Percentiles rank a stretch among this genome's conserved stretches.
Conservation (phyloP, 1,140 invertebrate species). For the Frieseomelitta varia region DNA sequence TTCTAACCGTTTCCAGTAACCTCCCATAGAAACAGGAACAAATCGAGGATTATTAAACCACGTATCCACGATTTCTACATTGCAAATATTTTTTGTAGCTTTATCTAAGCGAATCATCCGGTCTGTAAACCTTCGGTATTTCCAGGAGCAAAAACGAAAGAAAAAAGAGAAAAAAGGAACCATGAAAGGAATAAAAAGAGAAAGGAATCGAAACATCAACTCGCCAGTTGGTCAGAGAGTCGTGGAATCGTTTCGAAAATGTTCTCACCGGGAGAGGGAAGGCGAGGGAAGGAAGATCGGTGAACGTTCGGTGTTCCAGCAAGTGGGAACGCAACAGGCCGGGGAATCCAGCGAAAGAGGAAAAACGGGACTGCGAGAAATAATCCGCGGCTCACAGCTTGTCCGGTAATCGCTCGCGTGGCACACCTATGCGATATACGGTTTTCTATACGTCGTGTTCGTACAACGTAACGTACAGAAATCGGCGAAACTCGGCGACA, state of each 20-base stretch:
- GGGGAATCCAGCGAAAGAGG: not conserved
- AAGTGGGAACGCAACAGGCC: conserved; percentile 5
- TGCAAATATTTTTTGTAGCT: not conserved
- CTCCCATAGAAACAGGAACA: not conserved
- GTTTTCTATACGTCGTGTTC: not conserved
- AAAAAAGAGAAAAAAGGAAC: not conserved
- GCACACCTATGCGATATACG: conserved; percentile 50
- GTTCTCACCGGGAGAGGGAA: not conserved
- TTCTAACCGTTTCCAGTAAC: not conserved
- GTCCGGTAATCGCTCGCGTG: conserved; percentile 49
- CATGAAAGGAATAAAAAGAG: not conserved
- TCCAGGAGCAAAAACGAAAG: no score
- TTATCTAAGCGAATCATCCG: not conserved
- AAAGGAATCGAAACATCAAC: not conserved
- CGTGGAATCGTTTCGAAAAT: not conserved
- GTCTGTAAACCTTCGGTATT: not conserved
- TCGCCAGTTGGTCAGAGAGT: not conserved
- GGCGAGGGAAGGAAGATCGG: not conserved
- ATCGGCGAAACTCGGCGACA: not conserved
- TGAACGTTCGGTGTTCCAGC: not conserved
- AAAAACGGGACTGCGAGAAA: conserved; percentile 57
- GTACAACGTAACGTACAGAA: not conserved
- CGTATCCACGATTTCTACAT: not conserved
- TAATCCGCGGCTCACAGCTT: conserved; percentile 47
- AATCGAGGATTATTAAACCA: not conserved